phyloP scores from a whole-genome alignment of 1,140 invertebrate genomes.

The Tetraneura akinire region DNA sequence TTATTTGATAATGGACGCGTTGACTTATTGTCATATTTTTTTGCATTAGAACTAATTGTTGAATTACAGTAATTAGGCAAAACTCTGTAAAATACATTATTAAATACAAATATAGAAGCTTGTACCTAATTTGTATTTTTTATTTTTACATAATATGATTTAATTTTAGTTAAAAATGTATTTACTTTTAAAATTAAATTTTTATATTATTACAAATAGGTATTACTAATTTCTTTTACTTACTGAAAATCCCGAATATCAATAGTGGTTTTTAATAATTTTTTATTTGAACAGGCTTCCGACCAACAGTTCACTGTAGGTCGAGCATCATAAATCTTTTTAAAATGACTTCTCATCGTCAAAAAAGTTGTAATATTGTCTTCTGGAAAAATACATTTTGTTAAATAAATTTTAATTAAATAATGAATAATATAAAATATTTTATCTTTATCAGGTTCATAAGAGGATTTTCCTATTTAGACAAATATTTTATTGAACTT shows the following conservation, averaged over 20 bases:
- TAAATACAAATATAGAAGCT: no score
- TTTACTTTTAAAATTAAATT: no score
- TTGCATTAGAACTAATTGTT: conserved; percentile 34
- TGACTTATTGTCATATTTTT: conserved; percentile 22
- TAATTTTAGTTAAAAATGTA: no score
- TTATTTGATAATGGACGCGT: neutral
- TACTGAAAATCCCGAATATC: conserved; percentile 45
- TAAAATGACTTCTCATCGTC: conserved; percentile 44
- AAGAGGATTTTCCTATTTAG: no score
- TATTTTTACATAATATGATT: no score
- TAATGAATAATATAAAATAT: no score
- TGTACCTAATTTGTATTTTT: no score
- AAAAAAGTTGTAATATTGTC: conserved; percentile 43
- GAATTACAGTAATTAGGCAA: conserved; percentile 36
- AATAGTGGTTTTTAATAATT: neutral
- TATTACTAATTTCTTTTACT: no score
- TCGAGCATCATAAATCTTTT: conserved; percentile 31
- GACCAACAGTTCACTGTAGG: conserved; percentile 39
- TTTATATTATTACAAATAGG: no score
- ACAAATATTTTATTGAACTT: no score
- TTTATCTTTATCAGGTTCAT: no score
- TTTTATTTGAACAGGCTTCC: conserved; percentile 20
- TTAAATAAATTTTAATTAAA: neutral
- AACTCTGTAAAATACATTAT: conserved; percentile 1
- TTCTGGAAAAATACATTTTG: conserved; percentile 20